These are phyloP conservation scores for Thalpophila matura DNA, from an alignment of 2,888 invertebrate genomes.

Conservation along the genomic window DNA sequence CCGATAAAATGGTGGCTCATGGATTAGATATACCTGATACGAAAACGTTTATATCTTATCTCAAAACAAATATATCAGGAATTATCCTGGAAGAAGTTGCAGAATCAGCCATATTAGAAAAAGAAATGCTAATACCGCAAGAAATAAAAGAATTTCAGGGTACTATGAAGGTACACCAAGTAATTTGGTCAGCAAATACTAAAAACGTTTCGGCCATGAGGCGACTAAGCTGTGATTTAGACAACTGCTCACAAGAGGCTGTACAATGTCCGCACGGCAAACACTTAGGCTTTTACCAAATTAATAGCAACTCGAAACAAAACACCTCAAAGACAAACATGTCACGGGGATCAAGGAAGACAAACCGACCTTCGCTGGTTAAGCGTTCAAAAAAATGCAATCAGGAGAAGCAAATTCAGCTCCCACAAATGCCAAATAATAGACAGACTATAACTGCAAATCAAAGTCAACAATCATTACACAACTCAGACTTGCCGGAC, in stretches of 20 bases:
- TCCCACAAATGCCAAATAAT: too few species aligned
- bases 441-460: too few species aligned
- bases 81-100: slow-evolving; percentile 11
- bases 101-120: slow-evolving; percentile 14
- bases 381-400: too few species aligned
- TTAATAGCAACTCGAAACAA: slow-evolving; percentile 16
- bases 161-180: slow-evolving; percentile 15
- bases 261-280: slow-evolving; percentile 15
- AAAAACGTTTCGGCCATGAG: slow-evolving; percentile 17
- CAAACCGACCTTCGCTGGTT: too few species aligned
- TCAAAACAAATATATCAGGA: slow-evolving; percentile 12
- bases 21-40: slow-evolving; percentile 26
- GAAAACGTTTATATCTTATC: slow-evolving; percentile 14
- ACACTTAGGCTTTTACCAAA: slow-evolving; percentile 17
- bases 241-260: slow-evolving; percentile 2
- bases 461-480: too few species aligned
- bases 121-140: slow-evolving; percentile 11
- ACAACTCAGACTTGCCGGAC: slow-evolving; percentile 19
- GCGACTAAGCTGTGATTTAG: slow-evolving; percentile 9
- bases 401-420: too few species aligned
- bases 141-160: slow-evolving; percentile 13
- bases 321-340: too few species aligned
- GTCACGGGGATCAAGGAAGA: too few species aligned
- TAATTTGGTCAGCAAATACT: slow-evolving; percentile 14
- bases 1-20: slow-evolving; percentile 23